Evolutionary conservation across 2,797 vertebrate species (phyloP).

Genomic region (Enteromius argenteus): DNA sequence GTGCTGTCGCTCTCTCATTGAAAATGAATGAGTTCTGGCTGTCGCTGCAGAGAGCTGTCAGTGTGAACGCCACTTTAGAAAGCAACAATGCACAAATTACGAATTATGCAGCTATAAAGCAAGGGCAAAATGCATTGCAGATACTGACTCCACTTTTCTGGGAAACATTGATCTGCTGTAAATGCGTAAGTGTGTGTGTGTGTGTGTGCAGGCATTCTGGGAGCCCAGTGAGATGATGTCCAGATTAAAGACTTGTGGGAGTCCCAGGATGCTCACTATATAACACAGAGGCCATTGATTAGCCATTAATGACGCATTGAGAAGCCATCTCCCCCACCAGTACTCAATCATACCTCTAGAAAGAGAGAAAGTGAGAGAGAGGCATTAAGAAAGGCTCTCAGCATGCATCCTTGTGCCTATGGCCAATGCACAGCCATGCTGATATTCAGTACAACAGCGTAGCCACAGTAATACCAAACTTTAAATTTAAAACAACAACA

Average conservation of each 20-base stretch:
- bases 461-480: background rate
- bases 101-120: constrained; percentile 26
- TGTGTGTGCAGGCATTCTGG: constrained; percentile 50
- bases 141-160: constrained; percentile 40
- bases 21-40: constrained; percentile 20
- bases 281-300: constrained; percentile 80
- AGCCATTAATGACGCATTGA: constrained; percentile 80
- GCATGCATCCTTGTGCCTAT: background rate
- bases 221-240: constrained; percentile 59
- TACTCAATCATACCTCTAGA: constrained; percentile 64
- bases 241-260: constrained; percentile 72
- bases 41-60: constrained; percentile 11
- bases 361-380: constrained; percentile 13
- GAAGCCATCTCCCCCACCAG: constrained; percentile 72
- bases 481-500: background rate
- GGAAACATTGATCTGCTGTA: constrained; percentile 36
- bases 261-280: constrained; percentile 71
- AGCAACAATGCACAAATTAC: constrained; percentile 32
- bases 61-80: constrained; percentile 22
- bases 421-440: background rate
- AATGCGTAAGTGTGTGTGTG: constrained; percentile 12
- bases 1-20: background rate
- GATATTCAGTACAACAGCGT: constrained; percentile 1
- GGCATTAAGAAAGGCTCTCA: constrained; percentile 12
- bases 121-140: constrained; percentile 40